phyloP scores from a whole-genome alignment of 2,113 vertebrate species.

The Ameiurus melas region DNA sequence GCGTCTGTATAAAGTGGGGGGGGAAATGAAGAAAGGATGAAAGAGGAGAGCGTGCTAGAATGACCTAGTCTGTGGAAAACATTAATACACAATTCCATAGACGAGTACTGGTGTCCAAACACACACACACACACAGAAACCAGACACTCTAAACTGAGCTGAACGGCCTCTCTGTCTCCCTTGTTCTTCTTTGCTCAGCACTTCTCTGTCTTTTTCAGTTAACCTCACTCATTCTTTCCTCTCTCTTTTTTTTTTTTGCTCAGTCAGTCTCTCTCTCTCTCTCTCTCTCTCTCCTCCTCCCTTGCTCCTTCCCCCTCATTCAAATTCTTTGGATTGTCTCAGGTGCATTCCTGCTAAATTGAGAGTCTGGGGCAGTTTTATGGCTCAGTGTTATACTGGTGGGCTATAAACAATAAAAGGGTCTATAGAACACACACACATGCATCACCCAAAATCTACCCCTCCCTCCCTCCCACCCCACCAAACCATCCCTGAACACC shows the following conservation, averaged over 20 bases:
- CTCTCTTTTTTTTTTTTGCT: conserved; percentile 32
- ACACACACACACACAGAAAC: conserved; percentile 35
- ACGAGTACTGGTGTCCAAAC: background rate
- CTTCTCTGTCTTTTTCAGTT: conserved; percentile 1
- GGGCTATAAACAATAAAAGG: conserved; percentile 15
- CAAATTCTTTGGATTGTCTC: conserved; percentile 36
- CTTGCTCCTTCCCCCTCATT: conserved; percentile 16
- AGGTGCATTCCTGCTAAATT: conserved; percentile 42
- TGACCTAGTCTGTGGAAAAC: conserved; percentile 30
- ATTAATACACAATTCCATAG: conserved; percentile 2
- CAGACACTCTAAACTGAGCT: conserved; percentile 15
- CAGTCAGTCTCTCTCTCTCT: background rate
- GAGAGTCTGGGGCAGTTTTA: conserved; percentile 40
- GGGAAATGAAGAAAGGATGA: background rate
- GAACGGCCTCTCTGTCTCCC: conserved; percentile 1
- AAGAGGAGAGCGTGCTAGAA: background rate
- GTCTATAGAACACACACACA: background rate
- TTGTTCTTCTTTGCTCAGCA: background rate
- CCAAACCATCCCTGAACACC: background rate
- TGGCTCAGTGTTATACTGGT: conserved; percentile 9
- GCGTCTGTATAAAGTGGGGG: background rate
- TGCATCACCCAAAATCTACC: background rate
- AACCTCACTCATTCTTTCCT: background rate
- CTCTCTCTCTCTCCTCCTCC: background rate
- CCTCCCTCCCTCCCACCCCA: no score